phyloP scores from a whole-genome alignment of 2,113 vertebrate species.

The Spilogale gracilis region DNA sequence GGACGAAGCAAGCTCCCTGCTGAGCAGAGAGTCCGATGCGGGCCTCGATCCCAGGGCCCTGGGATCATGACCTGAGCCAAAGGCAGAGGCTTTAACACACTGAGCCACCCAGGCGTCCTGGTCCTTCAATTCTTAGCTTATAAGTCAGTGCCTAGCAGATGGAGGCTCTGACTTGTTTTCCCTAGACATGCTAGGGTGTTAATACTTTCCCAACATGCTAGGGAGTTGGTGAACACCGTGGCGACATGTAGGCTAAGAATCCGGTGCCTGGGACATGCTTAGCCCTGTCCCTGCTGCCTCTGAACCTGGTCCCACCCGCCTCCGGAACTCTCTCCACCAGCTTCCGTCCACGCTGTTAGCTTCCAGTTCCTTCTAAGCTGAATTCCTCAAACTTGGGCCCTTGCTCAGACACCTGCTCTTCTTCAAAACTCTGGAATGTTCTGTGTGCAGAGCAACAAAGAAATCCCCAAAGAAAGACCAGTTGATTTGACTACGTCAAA shows the following conservation, averaged over 20 bases:
- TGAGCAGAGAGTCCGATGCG: too few relatives aligned
- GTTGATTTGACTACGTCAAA: not conserved
- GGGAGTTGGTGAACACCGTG: accelerated
- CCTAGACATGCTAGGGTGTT: not conserved
- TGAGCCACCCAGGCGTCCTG: too few relatives aligned
- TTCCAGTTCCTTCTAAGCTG: not conserved
- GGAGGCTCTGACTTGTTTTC: not conserved
- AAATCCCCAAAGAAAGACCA: not conserved
- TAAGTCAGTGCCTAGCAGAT: not conserved
- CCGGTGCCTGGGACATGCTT: not conserved
- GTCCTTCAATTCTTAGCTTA: not conserved
- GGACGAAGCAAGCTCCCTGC: too few relatives aligned
- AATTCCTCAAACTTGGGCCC: not conserved
- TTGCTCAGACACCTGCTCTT: not conserved
- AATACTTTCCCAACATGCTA: not conserved
- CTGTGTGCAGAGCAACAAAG: not conserved
- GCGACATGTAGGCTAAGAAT: not conserved
- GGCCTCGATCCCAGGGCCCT: too few relatives aligned
- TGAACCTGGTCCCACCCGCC: accelerated
- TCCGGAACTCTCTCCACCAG: accelerated
- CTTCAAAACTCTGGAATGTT: constrained; percentile 4
- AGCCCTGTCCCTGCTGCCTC: accelerated
- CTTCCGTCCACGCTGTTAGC: not conserved
- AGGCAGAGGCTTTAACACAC: too few relatives aligned
- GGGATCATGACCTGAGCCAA: too few relatives aligned